Evolutionary conservation across 2,888 invertebrate species (phyloP), one percentile per base, ranked within the genome.

Genomic region (Tachina fera): DNA sequence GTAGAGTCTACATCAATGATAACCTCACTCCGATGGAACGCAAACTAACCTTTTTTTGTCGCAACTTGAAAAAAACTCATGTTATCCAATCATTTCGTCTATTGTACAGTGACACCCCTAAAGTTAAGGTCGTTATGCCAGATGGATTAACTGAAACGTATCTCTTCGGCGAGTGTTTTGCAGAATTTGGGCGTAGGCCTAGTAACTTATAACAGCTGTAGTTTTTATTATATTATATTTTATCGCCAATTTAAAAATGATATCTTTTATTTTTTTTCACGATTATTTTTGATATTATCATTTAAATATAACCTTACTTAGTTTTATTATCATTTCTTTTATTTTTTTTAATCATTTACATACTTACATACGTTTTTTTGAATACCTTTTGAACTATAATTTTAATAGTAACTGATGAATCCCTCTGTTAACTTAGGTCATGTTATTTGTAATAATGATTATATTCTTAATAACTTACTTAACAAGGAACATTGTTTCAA

Each of bases 1-100:
- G 43, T 10, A 45, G 19, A 43, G 63, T 63, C 3, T 65, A 65
- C 47, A 45, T 65, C 47, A 65, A 65, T 65, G 47, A 65, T 16
- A 65, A 65, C 22, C 47, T 47, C 16, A 63, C 45, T 8, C 63
- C 63, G 19, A 49, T 67, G 67, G 67, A 67, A 16, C 67, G 68
- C 10, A 68, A 68, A 53, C 51, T 68, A 9, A 51, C 31, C 16
- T 51, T n/a, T 51, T 16, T 68, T 68, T 68, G 68, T 39, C 49
- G 68, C 16, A 51, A 51, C 14, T 14, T 68, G 10, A 51, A 68
- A 51, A 68, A n/a, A 14, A 68, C 4, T 53, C 14, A 68, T 6
- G n/a, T 22, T 13, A 65, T 65, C 45, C 43, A 19, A 47, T 43
- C 43, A 22, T 65, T 45, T 43, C 13, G 43, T 16, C 65, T 65